Percentiles rank a stretch among this genome's conserved stretches.
These are phyloP conservation scores for Burhinus oedicnemus DNA, from an alignment of 2,113 vertebrate species.

Conservation along the genomic window DNA sequence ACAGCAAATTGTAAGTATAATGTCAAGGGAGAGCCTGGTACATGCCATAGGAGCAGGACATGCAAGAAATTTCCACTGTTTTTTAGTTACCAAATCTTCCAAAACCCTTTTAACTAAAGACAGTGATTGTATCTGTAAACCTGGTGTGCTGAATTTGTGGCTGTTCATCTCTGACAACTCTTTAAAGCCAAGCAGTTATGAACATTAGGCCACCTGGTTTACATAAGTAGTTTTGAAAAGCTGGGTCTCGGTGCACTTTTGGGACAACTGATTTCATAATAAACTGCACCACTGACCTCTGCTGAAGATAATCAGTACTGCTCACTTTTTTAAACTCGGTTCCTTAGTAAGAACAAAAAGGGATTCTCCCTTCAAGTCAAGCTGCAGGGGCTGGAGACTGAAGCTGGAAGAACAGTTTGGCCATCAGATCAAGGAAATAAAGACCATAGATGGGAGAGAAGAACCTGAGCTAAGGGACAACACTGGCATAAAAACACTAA, in stretches of 20 bases:
- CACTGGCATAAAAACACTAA: not conserved
- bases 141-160: not conserved
- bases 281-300: constrained; percentile 33
- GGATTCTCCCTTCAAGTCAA: not conserved
- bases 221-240: not conserved
- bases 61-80: not conserved
- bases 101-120: not conserved
- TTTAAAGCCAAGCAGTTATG: not conserved
- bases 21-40: not conserved
- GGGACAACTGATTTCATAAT: not conserved
- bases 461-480: not conserved
- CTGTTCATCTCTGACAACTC: not conserved
- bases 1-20: not conserved
- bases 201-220: not conserved
- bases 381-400: not conserved
- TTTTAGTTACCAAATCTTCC: not conserved
- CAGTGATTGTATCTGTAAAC: not conserved
- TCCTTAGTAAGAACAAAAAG: not conserved
- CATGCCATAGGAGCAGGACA: not conserved
- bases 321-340: not conserved
- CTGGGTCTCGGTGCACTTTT: not conserved
- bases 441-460: not conserved
- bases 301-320: constrained; percentile 24
- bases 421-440: not conserved
- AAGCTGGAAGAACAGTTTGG: not conserved